phyloP scores from a whole-genome alignment of 2,797 vertebrate genomes.

The Danio albolineatus region DNA sequence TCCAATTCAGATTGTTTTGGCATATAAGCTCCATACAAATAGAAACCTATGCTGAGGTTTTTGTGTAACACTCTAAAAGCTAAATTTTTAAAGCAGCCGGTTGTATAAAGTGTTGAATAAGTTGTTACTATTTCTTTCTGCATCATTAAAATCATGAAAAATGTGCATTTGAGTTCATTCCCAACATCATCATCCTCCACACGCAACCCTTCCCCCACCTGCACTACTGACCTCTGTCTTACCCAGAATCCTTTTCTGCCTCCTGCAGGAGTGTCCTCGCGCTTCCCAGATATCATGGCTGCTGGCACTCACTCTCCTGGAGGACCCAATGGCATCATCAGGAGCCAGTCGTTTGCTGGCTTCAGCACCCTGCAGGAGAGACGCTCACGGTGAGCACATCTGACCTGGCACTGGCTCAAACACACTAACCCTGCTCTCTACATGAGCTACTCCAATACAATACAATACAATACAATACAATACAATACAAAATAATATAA shows the following conservation, averaged over 20 bases:
- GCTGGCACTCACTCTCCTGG: slow-evolving; percentile 93
- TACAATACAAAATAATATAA: too few species aligned
- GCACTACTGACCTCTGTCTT: slow-evolving; percentile 8
- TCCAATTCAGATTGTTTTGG: too few species aligned
- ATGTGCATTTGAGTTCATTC: background rate
- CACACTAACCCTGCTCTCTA: background rate
- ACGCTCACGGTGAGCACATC: slow-evolving; percentile 85
- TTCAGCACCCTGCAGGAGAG: slow-evolving; percentile 97
- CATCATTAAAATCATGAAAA: background rate
- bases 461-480: too few species aligned
- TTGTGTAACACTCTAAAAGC: too few species aligned
- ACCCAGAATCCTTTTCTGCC: slow-evolving; percentile 5
- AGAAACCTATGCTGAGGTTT: too few species aligned
- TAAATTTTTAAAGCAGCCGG: too few species aligned
- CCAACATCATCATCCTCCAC: background rate
- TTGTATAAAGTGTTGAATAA: too few species aligned
- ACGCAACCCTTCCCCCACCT: background rate
- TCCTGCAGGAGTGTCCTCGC: slow-evolving; percentile 87
- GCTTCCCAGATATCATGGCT: slow-evolving; percentile 93
- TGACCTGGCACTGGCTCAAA: background rate
- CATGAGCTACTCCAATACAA: too few species aligned
- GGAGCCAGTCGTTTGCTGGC: slow-evolving; percentile 98
- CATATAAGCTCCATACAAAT: too few species aligned
- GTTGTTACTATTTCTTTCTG: too few species aligned
- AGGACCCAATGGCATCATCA: slow-evolving; percentile 96